Evolutionary conservation across 2,888 invertebrate genomes (phyloP).

Genomic region (Andrena chrysosceles): DNA sequence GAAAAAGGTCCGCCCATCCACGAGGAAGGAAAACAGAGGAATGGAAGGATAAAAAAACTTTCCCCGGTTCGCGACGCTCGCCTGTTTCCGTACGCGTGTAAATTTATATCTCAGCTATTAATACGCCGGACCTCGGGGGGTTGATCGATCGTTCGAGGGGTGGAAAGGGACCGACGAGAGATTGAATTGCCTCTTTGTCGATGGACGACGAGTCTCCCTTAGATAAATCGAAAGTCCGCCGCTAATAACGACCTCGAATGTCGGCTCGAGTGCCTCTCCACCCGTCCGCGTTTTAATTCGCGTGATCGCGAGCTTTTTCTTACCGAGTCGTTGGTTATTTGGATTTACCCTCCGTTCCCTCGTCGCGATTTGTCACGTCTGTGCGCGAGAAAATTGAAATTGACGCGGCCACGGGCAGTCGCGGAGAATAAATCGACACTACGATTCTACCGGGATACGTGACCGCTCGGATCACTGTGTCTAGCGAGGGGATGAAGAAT

Average conservation of each 20-base stretch:
- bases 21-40: background rate
- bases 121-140: conserved; percentile 60
- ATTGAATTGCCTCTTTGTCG: conserved; percentile 74
- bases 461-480: background rate
- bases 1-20: background rate
- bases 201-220: conserved; percentile 44
- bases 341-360: conserved; percentile 31
- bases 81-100: conserved; percentile 52
- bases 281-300: background rate
- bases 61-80: conserved; percentile 45
- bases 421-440: conserved; percentile 5
- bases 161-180: conserved; percentile 65
- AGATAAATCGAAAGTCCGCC: conserved; percentile 57
- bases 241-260: conserved; percentile 55
- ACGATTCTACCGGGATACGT: background rate
- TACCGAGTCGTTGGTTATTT: conserved; percentile 11
- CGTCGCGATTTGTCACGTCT: conserved; percentile 23
- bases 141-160: conserved; percentile 68
- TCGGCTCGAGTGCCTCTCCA: background rate
- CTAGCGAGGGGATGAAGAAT: background rate
- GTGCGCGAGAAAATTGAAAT: conserved; percentile 39
- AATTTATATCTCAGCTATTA: conserved; percentile 70
- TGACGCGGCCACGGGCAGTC: conserved; percentile 1
- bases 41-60: conserved; percentile 14
- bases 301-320: background rate